Base-by-base conservation (phyloP, 2,888 invertebrate species). In the Scaeva pyrastri region DNA sequence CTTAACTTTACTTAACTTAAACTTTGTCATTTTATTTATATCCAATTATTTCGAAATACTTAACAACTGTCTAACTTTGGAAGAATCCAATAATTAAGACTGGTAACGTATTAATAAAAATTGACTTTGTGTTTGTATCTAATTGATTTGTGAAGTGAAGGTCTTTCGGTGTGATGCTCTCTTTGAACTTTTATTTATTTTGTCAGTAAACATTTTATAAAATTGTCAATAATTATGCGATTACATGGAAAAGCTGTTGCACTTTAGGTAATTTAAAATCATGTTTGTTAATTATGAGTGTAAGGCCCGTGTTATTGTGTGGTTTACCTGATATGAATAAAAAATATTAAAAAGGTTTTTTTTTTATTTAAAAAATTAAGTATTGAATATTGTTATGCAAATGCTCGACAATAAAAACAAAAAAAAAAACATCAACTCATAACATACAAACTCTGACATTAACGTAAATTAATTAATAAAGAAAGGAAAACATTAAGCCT, bases 261-360 rank as follows among this genome's bases (percentile, higher is more conserved):
- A 19, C 3, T 48, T 19, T 31, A 36, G 12, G 2, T 66, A 31
- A 16, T 66, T 48, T 6, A 48, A 16, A 45, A 11, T n/a, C 5
- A 23, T 64, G 19, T 50, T 21, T 36, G 12, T 2, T n/a, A 23
- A 10, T 52, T 39, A 52, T 21, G n/a, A 50, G 66, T 66, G 50
- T 68, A 5, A 39, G 52, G 23, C 11, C 39, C 39, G 39, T 68
- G 68, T 52, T 23, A 39, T 68, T 68, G 68, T 68, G 50, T 68
- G 36, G 66, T 19, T 36, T 36, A 50, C 66, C 36, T 68, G 6
- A 50, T 68, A 39, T 68, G 5, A 52, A 23, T 16, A n/a, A 31
- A 39, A 68, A 68, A 26, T 45, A 45, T 43, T 43, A 11, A 43
- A 5, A 23, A 60, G 4, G 8, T 23, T 2, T 10, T 36, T 58